phyloP scores from a whole-genome alignment of 1,140 invertebrate genomes.

The Aphidius ervi region DNA sequence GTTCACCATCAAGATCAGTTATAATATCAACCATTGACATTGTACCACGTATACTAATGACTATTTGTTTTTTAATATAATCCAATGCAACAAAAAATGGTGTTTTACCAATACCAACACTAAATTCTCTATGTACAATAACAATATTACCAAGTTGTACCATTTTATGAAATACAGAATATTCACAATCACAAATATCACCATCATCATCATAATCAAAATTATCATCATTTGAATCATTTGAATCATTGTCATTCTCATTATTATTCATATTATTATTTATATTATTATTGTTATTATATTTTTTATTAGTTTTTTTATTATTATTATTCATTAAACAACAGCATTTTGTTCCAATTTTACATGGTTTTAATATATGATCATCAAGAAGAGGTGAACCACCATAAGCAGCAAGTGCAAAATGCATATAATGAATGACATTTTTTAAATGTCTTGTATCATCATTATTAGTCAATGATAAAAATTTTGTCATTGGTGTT shows the following conservation, averaged over 20 bases:
- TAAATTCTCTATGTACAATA: constrained; percentile 84
- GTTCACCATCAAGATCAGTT: constrained; percentile 86
- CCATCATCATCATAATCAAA: constrained; percentile 42
- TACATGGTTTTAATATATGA: constrained; percentile 69
- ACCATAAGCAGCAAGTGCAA: constrained; percentile 83
- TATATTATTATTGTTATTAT: neutral
- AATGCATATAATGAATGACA: constrained; percentile 83
- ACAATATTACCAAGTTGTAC: constrained; percentile 65
- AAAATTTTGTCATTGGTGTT: constrained; percentile 77
- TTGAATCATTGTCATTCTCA: constrained; percentile 55
- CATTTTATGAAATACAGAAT: constrained; percentile 69
- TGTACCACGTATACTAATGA: constrained; percentile 79
- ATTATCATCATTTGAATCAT: too few species aligned
- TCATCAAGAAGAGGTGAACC: constrained; percentile 86
- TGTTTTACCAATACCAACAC: constrained; percentile 83
- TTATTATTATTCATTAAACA: neutral
- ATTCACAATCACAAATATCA: constrained; percentile 79
- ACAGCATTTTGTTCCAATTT: constrained; percentile 64
- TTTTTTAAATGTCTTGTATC: constrained; percentile 70
- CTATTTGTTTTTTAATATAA: constrained; percentile 70
- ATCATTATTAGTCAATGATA: constrained; percentile 75
- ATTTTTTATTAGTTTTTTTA: too few species aligned
- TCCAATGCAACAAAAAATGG: constrained; percentile 83
- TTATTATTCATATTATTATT: neutral
- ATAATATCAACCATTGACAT: constrained; percentile 83